A percentile compares a stretch with the other conserved stretches of the same genome.
These are phyloP conservation scores for Spilosoma lubricipeda DNA, from an alignment of 2,888 invertebrate genomes.

Conservation along the genomic window DNA sequence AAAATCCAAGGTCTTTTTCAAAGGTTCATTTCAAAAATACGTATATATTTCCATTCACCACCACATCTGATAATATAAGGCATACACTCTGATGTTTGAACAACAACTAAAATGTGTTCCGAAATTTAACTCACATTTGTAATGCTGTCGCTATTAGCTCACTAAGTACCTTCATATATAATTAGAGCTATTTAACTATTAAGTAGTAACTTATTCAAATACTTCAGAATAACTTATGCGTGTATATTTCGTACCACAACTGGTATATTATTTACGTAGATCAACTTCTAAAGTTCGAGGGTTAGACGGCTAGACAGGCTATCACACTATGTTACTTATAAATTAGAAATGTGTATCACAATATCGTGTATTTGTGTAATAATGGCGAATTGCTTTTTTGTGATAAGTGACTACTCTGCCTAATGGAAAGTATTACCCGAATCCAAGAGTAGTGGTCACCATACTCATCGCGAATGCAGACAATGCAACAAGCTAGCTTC, in stretches of 20 bases:
- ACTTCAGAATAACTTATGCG: neutral
- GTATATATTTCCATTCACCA: neutral
- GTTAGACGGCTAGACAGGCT: neutral
- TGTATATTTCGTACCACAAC: neutral
- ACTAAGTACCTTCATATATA: neutral
- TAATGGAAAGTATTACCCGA: too few species aligned
- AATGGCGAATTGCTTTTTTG: too few species aligned
- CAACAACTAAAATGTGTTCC: neutral
- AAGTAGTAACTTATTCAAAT: neutral
- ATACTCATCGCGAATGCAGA: too few species aligned
- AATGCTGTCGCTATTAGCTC: neutral
- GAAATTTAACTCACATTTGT: neutral
- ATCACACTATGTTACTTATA: too few species aligned
- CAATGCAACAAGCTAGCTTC: too few species aligned
- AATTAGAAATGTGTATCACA: too few species aligned
- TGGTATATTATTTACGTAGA: neutral
- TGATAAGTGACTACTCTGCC: too few species aligned
- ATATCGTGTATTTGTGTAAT: too few species aligned
- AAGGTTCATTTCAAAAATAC: neutral
- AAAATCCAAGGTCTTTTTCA: too few species aligned
- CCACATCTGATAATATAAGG: neutral
- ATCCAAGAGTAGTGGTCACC: too few species aligned
- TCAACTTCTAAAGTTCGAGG: neutral
- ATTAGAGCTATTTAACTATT: neutral
- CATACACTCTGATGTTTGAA: neutral